Percentiles rank a stretch among this genome's conserved stretches.
Evolutionary conservation across 2,113 vertebrate species (phyloP).

Genomic region (Gopherus flavomarginatus): DNA sequence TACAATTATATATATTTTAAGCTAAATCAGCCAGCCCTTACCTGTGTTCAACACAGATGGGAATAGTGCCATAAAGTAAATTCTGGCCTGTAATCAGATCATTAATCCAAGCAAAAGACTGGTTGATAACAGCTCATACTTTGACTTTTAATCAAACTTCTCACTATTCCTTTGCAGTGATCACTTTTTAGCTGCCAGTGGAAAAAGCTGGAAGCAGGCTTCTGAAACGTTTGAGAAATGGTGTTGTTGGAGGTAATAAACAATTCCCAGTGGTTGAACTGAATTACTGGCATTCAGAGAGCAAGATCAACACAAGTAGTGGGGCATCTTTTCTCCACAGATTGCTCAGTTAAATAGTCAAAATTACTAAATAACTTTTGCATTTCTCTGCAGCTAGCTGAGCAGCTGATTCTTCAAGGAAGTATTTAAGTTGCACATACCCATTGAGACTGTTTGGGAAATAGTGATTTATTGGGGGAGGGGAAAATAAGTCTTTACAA

Average conservation of each 20-base stretch:
- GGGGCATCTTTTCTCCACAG: background rate
- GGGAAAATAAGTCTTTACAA: rapidly evolving
- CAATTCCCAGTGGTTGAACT: background rate
- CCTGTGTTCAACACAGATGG: background rate
- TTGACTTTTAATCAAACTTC: conserved; percentile 31
- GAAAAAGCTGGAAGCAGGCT: background rate
- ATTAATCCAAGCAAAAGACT: background rate
- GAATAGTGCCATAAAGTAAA: background rate
- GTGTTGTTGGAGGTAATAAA: background rate
- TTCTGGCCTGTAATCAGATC: rapidly evolving
- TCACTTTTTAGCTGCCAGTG: background rate
- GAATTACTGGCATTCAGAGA: background rate
- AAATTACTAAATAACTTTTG: background rate
- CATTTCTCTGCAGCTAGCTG: background rate
- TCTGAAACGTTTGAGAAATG: background rate
- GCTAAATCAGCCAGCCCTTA: background rate
- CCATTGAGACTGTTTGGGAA: background rate
- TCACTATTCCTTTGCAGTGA: background rate
- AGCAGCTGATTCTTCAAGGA: background rate
- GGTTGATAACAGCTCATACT: conserved; percentile 10
- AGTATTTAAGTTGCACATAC: background rate
- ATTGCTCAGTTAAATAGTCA: background rate
- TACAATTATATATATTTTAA: background rate
- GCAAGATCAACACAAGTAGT: background rate
- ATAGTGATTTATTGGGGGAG: background rate